A percentile compares a stretch with the other conserved stretches of the same genome.
Evolutionary conservation across 2,113 vertebrate genomes (phyloP).

Genomic region (Upupa epops): DNA sequence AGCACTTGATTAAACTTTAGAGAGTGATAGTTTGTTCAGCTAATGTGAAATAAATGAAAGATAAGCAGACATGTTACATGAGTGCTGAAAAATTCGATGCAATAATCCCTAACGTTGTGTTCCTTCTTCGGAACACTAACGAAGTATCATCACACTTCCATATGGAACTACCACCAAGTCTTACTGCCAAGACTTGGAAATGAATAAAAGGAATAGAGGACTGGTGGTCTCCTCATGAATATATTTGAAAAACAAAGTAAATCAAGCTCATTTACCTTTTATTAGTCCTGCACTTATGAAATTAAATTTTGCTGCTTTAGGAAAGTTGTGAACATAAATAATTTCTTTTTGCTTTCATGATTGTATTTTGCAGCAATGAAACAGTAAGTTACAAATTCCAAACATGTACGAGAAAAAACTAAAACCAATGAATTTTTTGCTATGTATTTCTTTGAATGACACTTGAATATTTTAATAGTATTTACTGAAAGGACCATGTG

Average conservation of each 20-base stretch:
- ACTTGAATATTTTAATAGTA: not conserved
- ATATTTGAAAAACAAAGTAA: not conserved
- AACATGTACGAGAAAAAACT: not conserved
- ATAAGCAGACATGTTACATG: not conserved
- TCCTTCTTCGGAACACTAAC: slow-evolving; percentile 7
- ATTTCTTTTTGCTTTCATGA: slow-evolving; percentile 10
- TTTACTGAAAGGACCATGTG: not conserved
- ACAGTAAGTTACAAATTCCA: not conserved
- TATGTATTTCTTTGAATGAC: not conserved
- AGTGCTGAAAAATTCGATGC: slow-evolving; percentile 12
- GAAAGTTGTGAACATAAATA: not conserved
- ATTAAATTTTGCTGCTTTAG: not conserved
- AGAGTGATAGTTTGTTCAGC: slow-evolving; percentile 31
- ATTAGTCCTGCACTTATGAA: not conserved
- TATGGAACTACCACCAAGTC: not conserved
- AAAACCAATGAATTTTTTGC: not conserved
- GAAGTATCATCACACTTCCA: not conserved
- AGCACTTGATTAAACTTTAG: slow-evolving; percentile 46
- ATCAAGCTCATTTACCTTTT: not conserved
- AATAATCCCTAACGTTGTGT: not conserved
- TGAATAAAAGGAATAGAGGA: not conserved
- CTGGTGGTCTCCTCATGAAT: not conserved
- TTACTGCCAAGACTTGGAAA: not conserved
- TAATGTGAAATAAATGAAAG: slow-evolving; percentile 49
- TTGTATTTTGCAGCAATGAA: not conserved